Percentiles rank a stretch among this genome's conserved stretches.
These are phyloP conservation scores for Craterocephalus amniculus DNA, from an alignment of 2,797 vertebrate species.

Conservation along the genomic window DNA sequence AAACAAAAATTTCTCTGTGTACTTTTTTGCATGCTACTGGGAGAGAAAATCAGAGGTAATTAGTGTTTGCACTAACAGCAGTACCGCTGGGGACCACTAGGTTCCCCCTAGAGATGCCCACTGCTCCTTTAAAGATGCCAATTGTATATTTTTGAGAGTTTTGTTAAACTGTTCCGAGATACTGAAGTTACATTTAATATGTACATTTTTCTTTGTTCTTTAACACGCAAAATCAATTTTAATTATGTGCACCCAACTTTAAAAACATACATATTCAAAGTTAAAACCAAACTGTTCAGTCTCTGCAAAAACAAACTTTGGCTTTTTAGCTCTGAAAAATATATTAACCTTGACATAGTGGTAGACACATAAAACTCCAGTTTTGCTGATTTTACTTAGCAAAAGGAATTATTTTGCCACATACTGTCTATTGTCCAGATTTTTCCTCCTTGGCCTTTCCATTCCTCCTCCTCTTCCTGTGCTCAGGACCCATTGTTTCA, in stretches of 20 bases:
- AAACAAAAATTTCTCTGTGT: neutral
- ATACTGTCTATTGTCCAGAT: neutral
- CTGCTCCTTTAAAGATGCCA: neutral
- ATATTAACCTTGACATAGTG: too few species aligned
- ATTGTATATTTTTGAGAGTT: neutral
- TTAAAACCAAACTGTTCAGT: too few species aligned
- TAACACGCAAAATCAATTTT: too few species aligned
- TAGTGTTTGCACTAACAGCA: neutral
- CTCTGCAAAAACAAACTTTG: too few species aligned
- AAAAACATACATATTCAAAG: too few species aligned
- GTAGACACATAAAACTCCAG: too few species aligned
- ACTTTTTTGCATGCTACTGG: neutral
- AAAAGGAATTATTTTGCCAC: neutral
- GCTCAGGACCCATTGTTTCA: neutral
- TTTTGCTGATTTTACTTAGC: neutral
- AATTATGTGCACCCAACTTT: too few species aligned
- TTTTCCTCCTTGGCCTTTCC: neutral
- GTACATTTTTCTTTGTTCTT: too few species aligned
- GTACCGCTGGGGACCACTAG: neutral
- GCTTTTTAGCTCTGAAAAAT: too few species aligned
- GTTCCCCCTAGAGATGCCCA: neutral
- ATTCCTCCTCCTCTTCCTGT: too few species aligned
- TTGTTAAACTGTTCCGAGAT: too few species aligned
- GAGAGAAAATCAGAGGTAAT: neutral
- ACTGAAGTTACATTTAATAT: too few species aligned